phyloP scores from a whole-genome alignment of 2,888 invertebrate species.

The Acanthococcus lagerstroemiae region DNA sequence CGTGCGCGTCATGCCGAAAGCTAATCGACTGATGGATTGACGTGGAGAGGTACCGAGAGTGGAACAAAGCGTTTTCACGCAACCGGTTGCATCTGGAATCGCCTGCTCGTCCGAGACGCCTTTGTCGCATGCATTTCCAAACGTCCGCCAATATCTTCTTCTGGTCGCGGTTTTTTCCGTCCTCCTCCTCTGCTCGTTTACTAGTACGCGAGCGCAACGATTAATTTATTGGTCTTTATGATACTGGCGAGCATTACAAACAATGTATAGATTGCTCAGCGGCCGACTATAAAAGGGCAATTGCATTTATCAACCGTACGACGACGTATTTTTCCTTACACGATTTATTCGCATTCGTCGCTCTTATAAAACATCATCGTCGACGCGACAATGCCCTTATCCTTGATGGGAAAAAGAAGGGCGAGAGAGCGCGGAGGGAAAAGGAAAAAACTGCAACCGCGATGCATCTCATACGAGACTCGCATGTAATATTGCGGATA shows the following conservation, averaged over 20 bases:
- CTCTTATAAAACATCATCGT: neutral
- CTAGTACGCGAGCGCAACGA: too few relatives aligned
- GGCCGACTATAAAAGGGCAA: neutral
- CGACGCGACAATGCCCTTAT: neutral
- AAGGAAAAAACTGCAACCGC: conserved; percentile 19
- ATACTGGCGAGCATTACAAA: neutral
- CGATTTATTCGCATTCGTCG: neutral
- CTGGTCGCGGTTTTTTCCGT: too few relatives aligned
- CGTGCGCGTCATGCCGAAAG: too few relatives aligned
- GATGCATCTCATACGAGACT: conserved; percentile 26
- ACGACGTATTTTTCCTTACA: neutral
- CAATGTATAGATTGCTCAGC: neutral
- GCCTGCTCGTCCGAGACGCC: too few relatives aligned
- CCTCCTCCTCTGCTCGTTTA: too few relatives aligned
- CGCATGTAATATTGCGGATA: conserved; percentile 12
- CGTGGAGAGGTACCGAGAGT: too few relatives aligned
- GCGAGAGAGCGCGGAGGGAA: neutral
- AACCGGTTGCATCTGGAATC: too few relatives aligned
- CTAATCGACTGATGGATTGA: too few relatives aligned
- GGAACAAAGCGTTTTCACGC: too few relatives aligned
- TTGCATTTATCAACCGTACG: conserved; percentile 3
- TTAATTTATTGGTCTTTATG: neutral
- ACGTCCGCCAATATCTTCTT: too few relatives aligned
- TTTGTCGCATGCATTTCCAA: too few relatives aligned
- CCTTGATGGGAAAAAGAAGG: neutral